Conservation (phyloP, 2,888 invertebrate genomes). For the Cryptophagus acutangulus region DNA sequence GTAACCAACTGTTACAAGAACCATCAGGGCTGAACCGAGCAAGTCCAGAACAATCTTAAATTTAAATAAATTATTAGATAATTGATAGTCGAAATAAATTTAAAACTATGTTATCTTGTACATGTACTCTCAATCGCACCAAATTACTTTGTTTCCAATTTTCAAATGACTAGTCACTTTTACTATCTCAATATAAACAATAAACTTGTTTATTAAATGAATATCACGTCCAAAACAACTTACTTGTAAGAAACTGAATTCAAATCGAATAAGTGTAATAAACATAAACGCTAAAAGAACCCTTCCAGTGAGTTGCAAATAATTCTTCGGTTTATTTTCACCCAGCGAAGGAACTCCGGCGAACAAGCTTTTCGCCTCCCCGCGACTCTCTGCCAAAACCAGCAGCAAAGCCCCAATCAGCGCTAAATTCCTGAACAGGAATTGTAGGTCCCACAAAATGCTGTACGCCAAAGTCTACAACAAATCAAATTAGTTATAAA, state of each 20-base stretch:
- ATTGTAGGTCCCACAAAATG: conserved; percentile 97
- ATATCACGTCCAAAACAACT: no score
- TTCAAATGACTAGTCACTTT: no score
- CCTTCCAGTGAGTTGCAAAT: conserved; percentile 92
- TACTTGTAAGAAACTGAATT: conserved; percentile 82
- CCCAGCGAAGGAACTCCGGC: conserved; percentile 90
- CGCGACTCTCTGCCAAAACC: conserved; percentile 92
- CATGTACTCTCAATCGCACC: no score
- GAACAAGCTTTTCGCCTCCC: conserved; percentile 90
- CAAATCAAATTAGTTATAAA: conserved; percentile 13
- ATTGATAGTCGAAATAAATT: not conserved
- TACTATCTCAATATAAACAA: no score
- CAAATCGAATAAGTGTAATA: conserved; percentile 90
- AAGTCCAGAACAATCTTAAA: conserved; percentile 88
- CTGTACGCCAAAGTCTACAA: conserved; percentile 87
- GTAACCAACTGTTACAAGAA: conserved; percentile 93
- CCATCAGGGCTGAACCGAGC: conserved; percentile 90
- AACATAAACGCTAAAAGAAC: conserved; percentile 98
- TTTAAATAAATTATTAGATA: conserved; percentile 23
- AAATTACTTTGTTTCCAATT: no score
- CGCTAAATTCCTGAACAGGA: conserved; percentile 92
- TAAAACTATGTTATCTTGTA: no score
- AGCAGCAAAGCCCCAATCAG: conserved; percentile 95
- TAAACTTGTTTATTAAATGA: not conserved
- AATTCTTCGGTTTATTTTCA: conserved; percentile 95